Percentiles rank a stretch among this genome's conserved stretches.
Conservation (phyloP, 2,888 invertebrate species). For the Corbicula japonica region DNA sequence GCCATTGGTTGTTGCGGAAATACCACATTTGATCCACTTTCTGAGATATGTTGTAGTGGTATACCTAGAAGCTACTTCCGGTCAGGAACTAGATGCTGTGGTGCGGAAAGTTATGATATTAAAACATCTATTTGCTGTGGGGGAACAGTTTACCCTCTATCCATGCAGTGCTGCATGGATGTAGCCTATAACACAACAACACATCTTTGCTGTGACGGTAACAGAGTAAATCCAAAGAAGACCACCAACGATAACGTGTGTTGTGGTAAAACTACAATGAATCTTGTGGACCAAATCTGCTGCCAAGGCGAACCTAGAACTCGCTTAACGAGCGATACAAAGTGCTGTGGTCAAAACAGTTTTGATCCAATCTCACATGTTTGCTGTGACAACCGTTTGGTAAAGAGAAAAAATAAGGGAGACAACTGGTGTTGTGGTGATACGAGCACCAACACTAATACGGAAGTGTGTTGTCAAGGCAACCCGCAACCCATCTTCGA, state of each 20-base stretch:
- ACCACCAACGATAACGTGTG: constrained; percentile 38
- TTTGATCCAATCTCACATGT: constrained; percentile 21
- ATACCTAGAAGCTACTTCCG: constrained; percentile 15
- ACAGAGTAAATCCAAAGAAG: constrained; percentile 6
- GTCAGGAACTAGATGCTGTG: constrained; percentile 52
- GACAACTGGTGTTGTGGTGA: not conserved
- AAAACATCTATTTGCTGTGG: constrained; percentile 44
- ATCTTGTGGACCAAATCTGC: constrained; percentile 18
- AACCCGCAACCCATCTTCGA: constrained; percentile 29
- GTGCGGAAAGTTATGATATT: constrained; percentile 26
- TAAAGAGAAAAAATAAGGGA: not conserved
- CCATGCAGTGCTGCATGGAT: constrained; percentile 35
- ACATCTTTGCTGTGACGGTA: constrained; percentile 50
- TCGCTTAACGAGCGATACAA: not conserved
- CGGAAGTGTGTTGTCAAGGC: constrained; percentile 38
- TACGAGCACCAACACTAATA: constrained; percentile 30
- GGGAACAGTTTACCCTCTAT: constrained; percentile 30
- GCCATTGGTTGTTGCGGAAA: constrained; percentile 41
- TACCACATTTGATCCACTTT: constrained; percentile 41
- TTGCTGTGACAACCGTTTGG: constrained; percentile 18
- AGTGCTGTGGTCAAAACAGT: constrained; percentile 22
- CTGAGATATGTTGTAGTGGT: constrained; percentile 40
- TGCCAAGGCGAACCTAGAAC: constrained; percentile 19
- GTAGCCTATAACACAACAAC: constrained; percentile 23
- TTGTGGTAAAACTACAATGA: constrained; percentile 44